phyloP scores from a whole-genome alignment of 1,140 invertebrate genomes.

The Rhagoletis zephyria region DNA sequence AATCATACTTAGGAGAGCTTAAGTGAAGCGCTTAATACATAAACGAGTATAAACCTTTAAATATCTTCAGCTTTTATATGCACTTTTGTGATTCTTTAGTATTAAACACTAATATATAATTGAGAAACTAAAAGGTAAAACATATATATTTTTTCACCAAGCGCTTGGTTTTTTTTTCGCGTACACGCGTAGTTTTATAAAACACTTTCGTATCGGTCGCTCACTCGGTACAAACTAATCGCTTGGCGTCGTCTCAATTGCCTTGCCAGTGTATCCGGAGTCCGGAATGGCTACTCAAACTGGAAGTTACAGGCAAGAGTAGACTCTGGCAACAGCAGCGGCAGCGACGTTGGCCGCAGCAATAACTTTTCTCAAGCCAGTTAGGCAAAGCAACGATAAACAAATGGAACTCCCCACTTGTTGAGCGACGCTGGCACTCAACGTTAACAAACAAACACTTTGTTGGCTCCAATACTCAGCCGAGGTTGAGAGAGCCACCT shows the following conservation, averaged over 20 bases:
- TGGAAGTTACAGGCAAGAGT: not conserved
- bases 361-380: conserved; percentile 32
- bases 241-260: not conserved
- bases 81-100: not conserved
- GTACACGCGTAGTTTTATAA: conserved; percentile 4
- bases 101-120: conserved; percentile 6
- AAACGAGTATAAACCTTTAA: not conserved
- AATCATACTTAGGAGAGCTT: not conserved
- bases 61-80: not conserved
- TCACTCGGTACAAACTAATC: conserved; percentile 35
- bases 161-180: not conserved
- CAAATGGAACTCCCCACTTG: not conserved
- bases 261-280: not conserved
- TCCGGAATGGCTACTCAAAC: not conserved
- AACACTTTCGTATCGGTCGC: conserved; percentile 41
- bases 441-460: not conserved
- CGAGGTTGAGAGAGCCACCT: not conserved
- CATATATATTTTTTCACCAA: not conserved
- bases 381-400: conserved; percentile 14
- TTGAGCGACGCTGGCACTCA: not conserved
- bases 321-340: not conserved
- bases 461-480: not conserved
- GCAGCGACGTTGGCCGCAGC: not conserved
- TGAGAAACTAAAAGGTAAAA: not conserved
- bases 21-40: not conserved